Percentiles rank a stretch among this genome's conserved stretches.
Conservation (phyloP, 2,797 vertebrate species). For the Aldrovandia affinis region DNA sequence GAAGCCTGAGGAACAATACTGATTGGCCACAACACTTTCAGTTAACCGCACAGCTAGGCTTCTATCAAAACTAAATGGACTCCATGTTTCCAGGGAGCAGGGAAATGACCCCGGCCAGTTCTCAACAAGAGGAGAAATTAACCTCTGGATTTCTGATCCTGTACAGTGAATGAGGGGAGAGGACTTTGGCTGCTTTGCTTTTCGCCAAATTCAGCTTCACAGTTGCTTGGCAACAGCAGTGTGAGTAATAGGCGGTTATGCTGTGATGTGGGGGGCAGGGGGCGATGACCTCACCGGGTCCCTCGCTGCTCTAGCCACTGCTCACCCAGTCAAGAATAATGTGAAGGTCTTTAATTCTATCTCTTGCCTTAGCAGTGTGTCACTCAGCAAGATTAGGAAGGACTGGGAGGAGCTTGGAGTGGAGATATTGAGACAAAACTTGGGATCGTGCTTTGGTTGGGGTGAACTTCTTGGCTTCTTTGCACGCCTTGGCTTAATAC, state of each 20-base stretch:
- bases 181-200: not conserved
- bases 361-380: too few species aligned
- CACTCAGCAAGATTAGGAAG: too few species aligned
- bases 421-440: too few species aligned
- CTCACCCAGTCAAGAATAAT: not conserved
- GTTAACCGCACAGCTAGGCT: too few species aligned
- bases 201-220: not conserved
- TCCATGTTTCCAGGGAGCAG: not conserved
- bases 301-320: not conserved
- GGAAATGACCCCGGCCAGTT: not conserved
- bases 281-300: not conserved
- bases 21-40: not conserved
- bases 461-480: too few species aligned
- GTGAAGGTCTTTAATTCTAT: too few species aligned
- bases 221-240: conserved; percentile 18
- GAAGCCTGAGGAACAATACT: not conserved
- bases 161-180: not conserved
- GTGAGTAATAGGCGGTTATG: not conserved
- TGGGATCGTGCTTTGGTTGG: too few species aligned
- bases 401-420: too few species aligned
- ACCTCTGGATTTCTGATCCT: not conserved
- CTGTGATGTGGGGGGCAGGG: not conserved
- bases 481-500: too few species aligned
- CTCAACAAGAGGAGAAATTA: not conserved
- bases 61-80: not conserved